Conservation (phyloP, 1,140 invertebrate genomes). For the Drosophila suzukii region DNA sequence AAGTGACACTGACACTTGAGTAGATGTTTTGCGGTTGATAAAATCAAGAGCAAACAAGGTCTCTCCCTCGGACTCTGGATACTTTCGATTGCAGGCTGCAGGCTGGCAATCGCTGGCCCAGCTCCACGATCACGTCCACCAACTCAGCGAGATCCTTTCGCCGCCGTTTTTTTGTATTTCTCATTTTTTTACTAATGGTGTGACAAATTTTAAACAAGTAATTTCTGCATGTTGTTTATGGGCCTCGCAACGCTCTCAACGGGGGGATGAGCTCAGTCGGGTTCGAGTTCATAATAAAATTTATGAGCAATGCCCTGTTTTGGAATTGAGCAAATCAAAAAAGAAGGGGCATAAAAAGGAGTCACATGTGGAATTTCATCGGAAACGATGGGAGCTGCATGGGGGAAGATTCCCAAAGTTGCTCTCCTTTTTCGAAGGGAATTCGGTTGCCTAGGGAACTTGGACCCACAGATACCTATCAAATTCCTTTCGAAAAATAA, state of each 20-base stretch:
- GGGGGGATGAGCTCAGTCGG: conserved; percentile 49
- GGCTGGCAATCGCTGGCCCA: conserved; percentile 18
- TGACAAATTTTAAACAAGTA: conserved; percentile 83
- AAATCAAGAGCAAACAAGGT: conserved; percentile 81
- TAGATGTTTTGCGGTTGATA: conserved; percentile 83
- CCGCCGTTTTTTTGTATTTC: conserved; percentile 63
- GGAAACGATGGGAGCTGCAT: conserved; percentile 18
- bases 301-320: conserved; percentile 73
- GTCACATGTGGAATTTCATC: conserved; percentile 37
- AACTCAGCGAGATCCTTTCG: conserved; percentile 75
- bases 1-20: conserved; percentile 82
- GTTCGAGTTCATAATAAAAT: conserved; percentile 74
- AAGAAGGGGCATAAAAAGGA: conserved; percentile 14
- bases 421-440: conserved; percentile 36
- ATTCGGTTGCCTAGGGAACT: neutral
- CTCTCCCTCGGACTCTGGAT: conserved; percentile 24
- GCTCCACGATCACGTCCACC: conserved; percentile 39
- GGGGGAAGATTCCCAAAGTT: conserved; percentile 35
- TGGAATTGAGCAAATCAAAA: conserved; percentile 49
- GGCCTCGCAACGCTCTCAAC: conserved; percentile 72
- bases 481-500: conserved; percentile 34
- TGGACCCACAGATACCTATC: conserved; percentile 9
- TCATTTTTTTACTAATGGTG: conserved; percentile 76
- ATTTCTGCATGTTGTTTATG: conserved; percentile 83
- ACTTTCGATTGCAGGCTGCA: conserved; percentile 24